phyloP scores from a whole-genome alignment of 2,797 vertebrate genomes.

The Tachyglossus aculeatus region DNA sequence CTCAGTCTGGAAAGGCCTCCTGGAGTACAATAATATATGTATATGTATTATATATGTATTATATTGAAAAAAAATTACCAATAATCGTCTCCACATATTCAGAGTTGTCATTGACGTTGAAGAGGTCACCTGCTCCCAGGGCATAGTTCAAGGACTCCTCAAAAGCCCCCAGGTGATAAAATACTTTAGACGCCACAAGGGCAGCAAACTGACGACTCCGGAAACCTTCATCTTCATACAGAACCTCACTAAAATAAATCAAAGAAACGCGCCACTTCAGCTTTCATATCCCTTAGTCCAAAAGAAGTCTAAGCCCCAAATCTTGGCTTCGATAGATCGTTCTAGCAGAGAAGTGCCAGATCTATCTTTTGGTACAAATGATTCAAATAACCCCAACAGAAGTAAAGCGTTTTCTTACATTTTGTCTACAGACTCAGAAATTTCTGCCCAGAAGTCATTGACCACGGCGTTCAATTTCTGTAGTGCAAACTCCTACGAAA shows the following conservation, averaged over 20 bases:
- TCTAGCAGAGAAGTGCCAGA: not conserved
- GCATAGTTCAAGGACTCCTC: conserved; percentile 98
- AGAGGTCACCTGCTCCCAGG: conserved; percentile 96
- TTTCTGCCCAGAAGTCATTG: conserved; percentile 99
- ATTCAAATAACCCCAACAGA: not conserved
- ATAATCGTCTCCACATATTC: conserved; percentile 99
- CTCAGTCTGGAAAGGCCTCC: too few species aligned
- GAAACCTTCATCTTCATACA: conserved; percentile 98
- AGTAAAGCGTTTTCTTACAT: conserved; percentile 83
- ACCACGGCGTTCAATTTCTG: conserved; percentile 95
- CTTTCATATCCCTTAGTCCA: not conserved
- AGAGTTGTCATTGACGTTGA: conserved; percentile 96
- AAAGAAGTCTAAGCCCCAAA: not conserved
- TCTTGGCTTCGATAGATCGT: not conserved
- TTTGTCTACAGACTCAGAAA: conserved; percentile 99
- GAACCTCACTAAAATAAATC: conserved; percentile 84
- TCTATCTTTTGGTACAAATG: not conserved
- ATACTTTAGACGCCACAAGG: conserved; percentile 98
- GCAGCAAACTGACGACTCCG: conserved; percentile 94
- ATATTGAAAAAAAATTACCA: conserved; percentile 84
- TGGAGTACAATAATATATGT: too few species aligned
- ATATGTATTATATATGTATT: too few species aligned
- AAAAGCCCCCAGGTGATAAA: conserved; percentile 97
- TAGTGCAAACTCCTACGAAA: conserved; percentile 93
- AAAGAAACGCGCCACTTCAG: not conserved